phyloP scores from a whole-genome alignment of 2,113 vertebrate genomes.

The Gymnogyps californianus region DNA sequence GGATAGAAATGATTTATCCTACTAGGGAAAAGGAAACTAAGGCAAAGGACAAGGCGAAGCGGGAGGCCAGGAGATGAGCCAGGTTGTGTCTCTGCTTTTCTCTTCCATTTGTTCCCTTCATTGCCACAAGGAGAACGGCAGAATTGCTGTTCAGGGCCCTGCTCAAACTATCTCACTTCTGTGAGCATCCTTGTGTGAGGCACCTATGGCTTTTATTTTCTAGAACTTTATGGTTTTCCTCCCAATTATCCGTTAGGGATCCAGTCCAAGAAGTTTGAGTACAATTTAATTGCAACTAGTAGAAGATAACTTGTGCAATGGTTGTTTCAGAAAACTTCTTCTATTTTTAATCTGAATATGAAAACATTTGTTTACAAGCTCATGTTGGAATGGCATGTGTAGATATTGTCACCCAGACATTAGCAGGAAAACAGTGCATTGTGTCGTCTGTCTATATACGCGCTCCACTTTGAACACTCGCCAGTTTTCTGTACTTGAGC shows the following conservation, averaged over 20 bases:
- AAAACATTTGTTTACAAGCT: neutral
- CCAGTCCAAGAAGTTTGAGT: neutral
- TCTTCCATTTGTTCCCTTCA: neutral
- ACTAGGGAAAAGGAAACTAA: neutral
- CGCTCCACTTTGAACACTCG: neutral
- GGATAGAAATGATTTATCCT: neutral
- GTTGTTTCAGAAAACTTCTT: neutral
- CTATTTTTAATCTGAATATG: neutral
- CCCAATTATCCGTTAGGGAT: neutral
- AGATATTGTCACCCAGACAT: neutral
- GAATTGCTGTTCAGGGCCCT: neutral
- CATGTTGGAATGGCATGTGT: neutral
- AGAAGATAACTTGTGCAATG: neutral
- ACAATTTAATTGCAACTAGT: neutral
- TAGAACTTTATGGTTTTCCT: neutral
- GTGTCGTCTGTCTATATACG: neutral
- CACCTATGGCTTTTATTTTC: neutral
- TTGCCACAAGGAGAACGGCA: neutral
- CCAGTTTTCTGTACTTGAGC: neutral
- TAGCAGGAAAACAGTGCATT: neutral
- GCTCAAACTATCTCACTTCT: neutral
- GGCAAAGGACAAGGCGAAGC: neutral
- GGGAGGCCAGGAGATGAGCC: neutral
- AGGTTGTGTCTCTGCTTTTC: neutral
- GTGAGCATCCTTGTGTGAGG: neutral